These are phyloP conservation scores for Eupithecia dodoneata DNA, from an alignment of 2,888 invertebrate genomes.

Conservation along the genomic window DNA sequence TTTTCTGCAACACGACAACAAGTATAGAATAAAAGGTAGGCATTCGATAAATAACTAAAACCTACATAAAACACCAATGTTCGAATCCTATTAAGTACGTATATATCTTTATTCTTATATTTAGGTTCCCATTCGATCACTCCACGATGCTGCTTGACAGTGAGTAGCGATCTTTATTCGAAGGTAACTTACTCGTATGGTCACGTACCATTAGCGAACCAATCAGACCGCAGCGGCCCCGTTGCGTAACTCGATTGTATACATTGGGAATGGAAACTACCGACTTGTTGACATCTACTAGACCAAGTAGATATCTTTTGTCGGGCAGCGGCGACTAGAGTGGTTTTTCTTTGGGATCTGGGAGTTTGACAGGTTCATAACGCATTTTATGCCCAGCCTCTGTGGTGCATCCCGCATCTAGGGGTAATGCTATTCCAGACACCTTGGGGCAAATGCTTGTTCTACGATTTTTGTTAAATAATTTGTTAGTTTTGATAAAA, in stretches of 20 bases:
- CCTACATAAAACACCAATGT: not conserved
- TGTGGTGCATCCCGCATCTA: too few species aligned
- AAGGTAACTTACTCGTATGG: conserved; percentile 37
- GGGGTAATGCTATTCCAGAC: too few species aligned
- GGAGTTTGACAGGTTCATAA: not conserved
- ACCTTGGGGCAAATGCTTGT: too few species aligned
- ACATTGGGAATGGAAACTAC: conserved; percentile 19
- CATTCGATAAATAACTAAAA: not conserved
- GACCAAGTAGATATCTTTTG: not conserved
- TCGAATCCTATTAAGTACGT: too few species aligned
- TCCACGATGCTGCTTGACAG: conserved; percentile 2
- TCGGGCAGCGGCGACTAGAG: not conserved
- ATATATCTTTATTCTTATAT: too few species aligned
- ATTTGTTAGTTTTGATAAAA: too few species aligned
- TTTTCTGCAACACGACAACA: not conserved
- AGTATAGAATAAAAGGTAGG: not conserved
- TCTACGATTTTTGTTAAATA: too few species aligned
- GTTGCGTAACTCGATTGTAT: conserved; percentile 61
- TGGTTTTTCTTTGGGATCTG: not conserved
- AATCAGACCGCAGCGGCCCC: conserved; percentile 66
- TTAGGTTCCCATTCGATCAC: not conserved
- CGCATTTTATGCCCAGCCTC: not conserved
- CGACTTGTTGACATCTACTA: not conserved
- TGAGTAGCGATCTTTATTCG: conserved; percentile 8
- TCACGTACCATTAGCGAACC: conserved; percentile 53